phyloP scores from a whole-genome alignment of 2,888 invertebrate genomes.

The Lordiphosa fenestrarum region DNA sequence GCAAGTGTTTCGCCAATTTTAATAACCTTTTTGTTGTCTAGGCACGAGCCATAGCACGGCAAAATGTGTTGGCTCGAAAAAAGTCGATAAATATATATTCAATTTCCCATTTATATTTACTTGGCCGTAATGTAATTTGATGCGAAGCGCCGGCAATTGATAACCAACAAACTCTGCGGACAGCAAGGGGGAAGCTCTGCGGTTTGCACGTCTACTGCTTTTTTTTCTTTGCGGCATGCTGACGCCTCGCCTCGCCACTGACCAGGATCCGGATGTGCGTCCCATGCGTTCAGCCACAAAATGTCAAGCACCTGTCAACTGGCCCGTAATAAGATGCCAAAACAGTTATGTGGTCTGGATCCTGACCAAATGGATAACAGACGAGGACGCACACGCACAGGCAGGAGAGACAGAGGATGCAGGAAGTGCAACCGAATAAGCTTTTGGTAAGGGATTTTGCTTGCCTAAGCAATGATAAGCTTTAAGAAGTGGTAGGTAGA shows the following conservation, averaged over 20 bases:
- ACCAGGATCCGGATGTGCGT: constrained; percentile 29
- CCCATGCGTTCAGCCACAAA: constrained; percentile 66
- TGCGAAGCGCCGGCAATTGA: constrained; percentile 51
- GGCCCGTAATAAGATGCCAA: constrained; percentile 74
- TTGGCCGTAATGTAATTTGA: constrained; percentile 52
- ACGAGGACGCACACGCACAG: constrained; percentile 24
- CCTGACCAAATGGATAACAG: constrained; percentile 42
- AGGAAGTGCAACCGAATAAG: constrained; percentile 35
- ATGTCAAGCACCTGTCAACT: constrained; percentile 72
- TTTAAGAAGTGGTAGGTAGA: too few species aligned
- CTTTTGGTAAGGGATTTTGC: constrained; percentile 16
- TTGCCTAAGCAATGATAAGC: too few species aligned
- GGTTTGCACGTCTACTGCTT: constrained; percentile 35
- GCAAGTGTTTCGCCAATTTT: constrained; percentile 60
- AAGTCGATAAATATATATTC: constrained; percentile 24
- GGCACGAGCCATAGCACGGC: constrained; percentile 17
- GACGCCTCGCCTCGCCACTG: constrained; percentile 36
- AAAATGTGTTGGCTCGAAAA: constrained; percentile 17
- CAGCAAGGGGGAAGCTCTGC: constrained; percentile 31
- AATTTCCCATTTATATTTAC: constrained; percentile 52
- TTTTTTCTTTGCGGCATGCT: constrained; percentile 41
- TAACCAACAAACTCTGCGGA: constrained; percentile 29
- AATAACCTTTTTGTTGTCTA: constrained; percentile 43
- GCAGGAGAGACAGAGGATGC: constrained; percentile 17
- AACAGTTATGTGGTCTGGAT: constrained; percentile 70